Base-by-base conservation (phyloP, 2,888 invertebrate genomes). In the Sericinus montela region DNA sequence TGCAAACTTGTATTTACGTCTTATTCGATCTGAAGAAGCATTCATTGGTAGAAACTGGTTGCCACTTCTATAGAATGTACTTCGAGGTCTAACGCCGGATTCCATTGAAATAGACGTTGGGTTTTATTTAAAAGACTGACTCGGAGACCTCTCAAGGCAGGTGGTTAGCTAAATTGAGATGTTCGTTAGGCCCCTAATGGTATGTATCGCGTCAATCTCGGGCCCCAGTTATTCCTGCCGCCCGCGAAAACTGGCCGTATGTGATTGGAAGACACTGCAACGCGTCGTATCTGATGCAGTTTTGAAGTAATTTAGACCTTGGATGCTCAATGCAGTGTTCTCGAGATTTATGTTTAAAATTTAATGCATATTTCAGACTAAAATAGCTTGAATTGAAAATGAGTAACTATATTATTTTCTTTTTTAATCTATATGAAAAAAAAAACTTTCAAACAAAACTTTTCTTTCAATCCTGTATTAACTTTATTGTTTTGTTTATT, bases 81-180 rank as follows among this genome's bases (percentile, higher is more conserved):
- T 13, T 32, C 23, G 29, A 41, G 8, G 30, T 52, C 52, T 51
- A 55, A 54, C 48, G 53, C 59, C 54, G 54, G 60, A 62, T 56
- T 48, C 60, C 57, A 56, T 53, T 55, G 48, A 37, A 55, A 62
- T 54, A 53, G 50, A 54, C 52, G 37, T 51, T 52, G 54, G n/a
- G 49, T 53, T 62, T 63, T 67, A 65, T 66, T 66, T 63, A 60
- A 63, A 62, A 52, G 55, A 54, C 47, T 51, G 48, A 49, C 54
- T 44, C 41, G 48, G 30, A 29, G 28, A 46, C 48, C 34, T 34
- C 29, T 50, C 54, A 42, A 58, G 60, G 66, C 68, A 67, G 71
- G 70, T 68, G 68, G 71, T 56, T 65, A 59, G 65, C 60, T 67
- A 67, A 70, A 72, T 72, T 67, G 72, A 72, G 72, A 69, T 70